Evolutionary conservation across 2,797 vertebrate species (phyloP), one percentile per base, ranked within the genome.

Genomic region (Hydrophis major): DNA sequence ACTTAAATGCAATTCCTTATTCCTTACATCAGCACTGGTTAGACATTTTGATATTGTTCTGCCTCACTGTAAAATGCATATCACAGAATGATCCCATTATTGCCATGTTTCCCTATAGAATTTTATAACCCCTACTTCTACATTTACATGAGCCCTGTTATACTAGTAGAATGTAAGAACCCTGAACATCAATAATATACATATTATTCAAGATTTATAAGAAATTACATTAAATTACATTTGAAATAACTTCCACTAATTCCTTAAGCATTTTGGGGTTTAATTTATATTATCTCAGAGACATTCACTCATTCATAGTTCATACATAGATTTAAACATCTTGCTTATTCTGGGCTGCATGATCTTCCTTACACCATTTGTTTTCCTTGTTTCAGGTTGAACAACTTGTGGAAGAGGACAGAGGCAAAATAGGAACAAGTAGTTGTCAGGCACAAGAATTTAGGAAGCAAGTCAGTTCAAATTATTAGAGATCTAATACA

Each of bases 331-430:
- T 78, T 78, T 78, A 22, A 78, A 42, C 74, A 78, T 22, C 32
- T 78, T 78, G 74, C 74, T 78, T 42, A 78, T 78, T 42, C 74
- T 78, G 37, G 18, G 18, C 37, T 78, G 37, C 74, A 78, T 78
- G 37, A 78, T 42, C 37, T 78, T 78, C 37, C 74, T 78, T 78
- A 78, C 74, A 47, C 20, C 74, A 42, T 78, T 78, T 42, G 74
- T 78, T 78, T 78, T 78, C 74, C 74, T 78, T 78, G 74, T 78
- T 10, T 78, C 74, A 78, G 74, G 74, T 78, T 78, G 74, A 78
- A 78, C 74, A 78, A 78, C 37, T 78, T 42, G 74, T 78, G 74
- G 74, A 78, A 78, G 74, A 78, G 74, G 37, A 78, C 37, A 78
- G 74, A 78, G 37, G 37, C 37, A 78, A 78, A 25, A 78, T 78